Conservation (phyloP, 1,140 invertebrate genomes). For the Magallana gigas region DNA sequence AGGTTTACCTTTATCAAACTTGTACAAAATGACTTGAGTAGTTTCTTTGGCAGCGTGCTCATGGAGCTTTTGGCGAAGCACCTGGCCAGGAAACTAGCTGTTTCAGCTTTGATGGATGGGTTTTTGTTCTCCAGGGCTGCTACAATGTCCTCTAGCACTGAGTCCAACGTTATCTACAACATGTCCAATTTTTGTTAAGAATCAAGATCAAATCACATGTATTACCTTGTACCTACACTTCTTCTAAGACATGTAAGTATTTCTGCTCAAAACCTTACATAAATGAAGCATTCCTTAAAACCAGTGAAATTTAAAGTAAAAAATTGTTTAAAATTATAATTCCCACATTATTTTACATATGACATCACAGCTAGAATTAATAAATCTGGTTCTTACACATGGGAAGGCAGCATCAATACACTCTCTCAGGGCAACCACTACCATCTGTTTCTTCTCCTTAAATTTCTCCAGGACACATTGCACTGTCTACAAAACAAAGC, state of each 20-base stretch:
- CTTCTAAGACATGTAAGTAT: no score
- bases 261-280: no score
- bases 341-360: no score
- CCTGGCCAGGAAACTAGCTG: slow-evolving; percentile 91
- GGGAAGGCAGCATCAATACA: slow-evolving; percentile 94
- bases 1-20: slow-evolving; percentile 86
- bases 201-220: no score
- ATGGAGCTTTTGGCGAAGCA: slow-evolving; percentile 90
- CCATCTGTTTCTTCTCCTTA: slow-evolving; percentile 97
- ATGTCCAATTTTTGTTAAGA: not conserved
- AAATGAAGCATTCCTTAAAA: no score
- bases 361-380: not conserved
- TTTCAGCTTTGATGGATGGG: slow-evolving; percentile 95
- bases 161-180: slow-evolving; percentile 4
- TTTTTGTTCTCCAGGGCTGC: slow-evolving; percentile 96
- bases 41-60: slow-evolving; percentile 92
- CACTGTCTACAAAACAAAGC: slow-evolving; percentile 40
- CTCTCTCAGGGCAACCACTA: slow-evolving; percentile 91
- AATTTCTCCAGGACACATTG: slow-evolving; percentile 95
- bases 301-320: no score
- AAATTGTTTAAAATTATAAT: no score
- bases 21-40: slow-evolving; percentile 91
- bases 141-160: slow-evolving; percentile 85
- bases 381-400: slow-evolving; percentile 83
- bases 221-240: no score